Percentiles rank a stretch among this genome's conserved stretches.
These are phyloP conservation scores for Ametastegia equiseti DNA, from an alignment of 2,888 invertebrate species.

Conservation along the genomic window DNA sequence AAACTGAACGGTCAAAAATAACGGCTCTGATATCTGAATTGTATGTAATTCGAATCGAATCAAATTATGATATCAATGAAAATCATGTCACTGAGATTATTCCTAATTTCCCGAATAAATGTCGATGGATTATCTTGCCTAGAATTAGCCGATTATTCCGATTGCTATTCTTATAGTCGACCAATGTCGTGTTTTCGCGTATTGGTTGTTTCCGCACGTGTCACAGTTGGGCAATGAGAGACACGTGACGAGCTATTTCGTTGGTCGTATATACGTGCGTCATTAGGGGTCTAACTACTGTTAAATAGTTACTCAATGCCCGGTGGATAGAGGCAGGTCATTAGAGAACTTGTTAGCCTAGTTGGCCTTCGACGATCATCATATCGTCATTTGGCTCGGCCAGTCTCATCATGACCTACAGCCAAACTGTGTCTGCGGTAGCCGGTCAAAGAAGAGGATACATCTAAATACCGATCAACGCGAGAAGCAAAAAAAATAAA, in stretches of 20 bases:
- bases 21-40: too few relatives aligned
- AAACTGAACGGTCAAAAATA: too few relatives aligned
- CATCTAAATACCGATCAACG: too few relatives aligned
- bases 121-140: too few relatives aligned
- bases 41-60: too few relatives aligned
- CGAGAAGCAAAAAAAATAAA: too few relatives aligned
- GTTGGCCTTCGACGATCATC: constrained; percentile 16
- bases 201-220: constrained; percentile 3
- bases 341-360: constrained; percentile 37
- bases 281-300: constrained; percentile 40
- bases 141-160: too few relatives aligned
- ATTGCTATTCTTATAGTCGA: neutral
- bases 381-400: neutral
- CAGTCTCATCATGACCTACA: constrained; percentile 1
- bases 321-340: constrained; percentile 4
- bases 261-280: neutral
- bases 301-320: constrained; percentile 36
- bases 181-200: neutral
- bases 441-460: neutral
- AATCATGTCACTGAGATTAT: too few relatives aligned
- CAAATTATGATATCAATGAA: too few relatives aligned
- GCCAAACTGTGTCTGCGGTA: neutral
- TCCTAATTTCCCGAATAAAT: too few relatives aligned
- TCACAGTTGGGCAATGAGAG: constrained; percentile 9
- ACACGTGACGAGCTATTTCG: constrained; percentile 15